These are phyloP conservation scores for Tridacna gigas DNA, from an alignment of 2,888 invertebrate species.

Conservation along the genomic window DNA sequence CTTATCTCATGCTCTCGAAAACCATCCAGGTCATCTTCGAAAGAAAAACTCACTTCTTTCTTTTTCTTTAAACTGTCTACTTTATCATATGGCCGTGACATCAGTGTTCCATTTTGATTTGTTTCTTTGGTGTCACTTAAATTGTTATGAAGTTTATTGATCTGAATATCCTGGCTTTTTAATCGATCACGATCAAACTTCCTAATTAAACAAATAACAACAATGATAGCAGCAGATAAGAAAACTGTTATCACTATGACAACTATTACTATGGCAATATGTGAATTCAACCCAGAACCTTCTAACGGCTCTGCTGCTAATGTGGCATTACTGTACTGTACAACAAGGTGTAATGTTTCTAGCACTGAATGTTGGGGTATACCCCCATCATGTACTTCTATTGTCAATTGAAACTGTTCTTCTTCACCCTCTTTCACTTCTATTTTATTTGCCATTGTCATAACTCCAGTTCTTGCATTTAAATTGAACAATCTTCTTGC, in stretches of 20 bases:
- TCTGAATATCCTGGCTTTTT: slow-evolving; percentile 60
- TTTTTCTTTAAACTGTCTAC: slow-evolving; percentile 65
- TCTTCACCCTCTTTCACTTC: slow-evolving; percentile 57
- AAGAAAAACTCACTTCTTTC: slow-evolving; percentile 72
- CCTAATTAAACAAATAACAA: slow-evolving; percentile 68
- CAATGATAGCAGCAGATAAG: slow-evolving; percentile 67
- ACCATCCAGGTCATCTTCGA: slow-evolving; percentile 65
- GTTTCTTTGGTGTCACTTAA: slow-evolving; percentile 55
- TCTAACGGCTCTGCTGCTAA: slow-evolving; percentile 22
- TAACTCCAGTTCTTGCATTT: slow-evolving; percentile 60
- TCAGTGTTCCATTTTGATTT: slow-evolving; percentile 52
- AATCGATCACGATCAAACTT: slow-evolving; percentile 64
- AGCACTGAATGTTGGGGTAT: slow-evolving; percentile 54
- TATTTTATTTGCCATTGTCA: slow-evolving; percentile 61
- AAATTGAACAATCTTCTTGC: slow-evolving; percentile 66
- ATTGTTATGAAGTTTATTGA: slow-evolving; percentile 67
- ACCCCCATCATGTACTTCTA: slow-evolving; percentile 68
- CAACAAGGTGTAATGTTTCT: slow-evolving; percentile 56
- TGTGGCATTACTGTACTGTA: slow-evolving; percentile 66
- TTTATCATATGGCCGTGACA: slow-evolving; percentile 58
- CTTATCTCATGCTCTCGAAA: slow-evolving; percentile 61
- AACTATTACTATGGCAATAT: slow-evolving; percentile 68
- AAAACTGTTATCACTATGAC: slow-evolving; percentile 65
- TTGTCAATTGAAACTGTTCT: slow-evolving; percentile 53
- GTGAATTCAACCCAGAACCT: slow-evolving; percentile 54